These are phyloP conservation scores for Xenopus laevis DNA, from an alignment of 2,113 vertebrate genomes.

Conservation along the genomic window DNA sequence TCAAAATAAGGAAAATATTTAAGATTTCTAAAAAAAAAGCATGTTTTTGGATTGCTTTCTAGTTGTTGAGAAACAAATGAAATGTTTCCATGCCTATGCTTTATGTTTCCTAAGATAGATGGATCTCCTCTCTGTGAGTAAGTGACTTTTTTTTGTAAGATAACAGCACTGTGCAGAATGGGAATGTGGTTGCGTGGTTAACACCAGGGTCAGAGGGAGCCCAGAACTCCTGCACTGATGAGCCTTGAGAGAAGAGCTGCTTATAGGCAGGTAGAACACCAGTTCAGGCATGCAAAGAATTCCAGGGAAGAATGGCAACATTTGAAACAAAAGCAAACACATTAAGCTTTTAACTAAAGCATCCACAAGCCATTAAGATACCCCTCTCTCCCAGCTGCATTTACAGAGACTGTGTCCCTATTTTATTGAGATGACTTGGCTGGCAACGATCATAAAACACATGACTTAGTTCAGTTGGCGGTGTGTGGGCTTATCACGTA, in stretches of 20 bases:
- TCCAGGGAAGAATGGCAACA: slow-evolving; percentile 43
- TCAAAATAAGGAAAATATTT: no score
- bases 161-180: no score
- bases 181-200: no score
- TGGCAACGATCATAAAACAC: background rate
- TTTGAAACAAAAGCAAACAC: slow-evolving; percentile 43
- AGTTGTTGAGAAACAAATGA: no score
- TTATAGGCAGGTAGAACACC: slow-evolving; percentile 53
- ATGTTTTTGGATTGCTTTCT: no score
- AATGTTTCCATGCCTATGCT: no score
- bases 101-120: no score
- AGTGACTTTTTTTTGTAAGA: no score
- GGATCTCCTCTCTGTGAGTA: no score
- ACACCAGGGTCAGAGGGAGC: slow-evolving; percentile 36
- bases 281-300: slow-evolving; percentile 65
- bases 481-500: background rate
- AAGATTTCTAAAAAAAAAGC: no score
- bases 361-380: slow-evolving; percentile 28
- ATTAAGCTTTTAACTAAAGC: slow-evolving; percentile 42
- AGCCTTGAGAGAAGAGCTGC: slow-evolving; percentile 47
- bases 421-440: background rate
- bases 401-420: background rate
- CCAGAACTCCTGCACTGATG: slow-evolving; percentile 50
- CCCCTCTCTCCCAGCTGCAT: background rate
- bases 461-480: background rate